Percentiles rank a stretch among this genome's conserved stretches.
These are phyloP conservation scores for Pantelozetes paolii DNA, from an alignment of 2,888 invertebrate genomes.

Conservation along the genomic window DNA sequence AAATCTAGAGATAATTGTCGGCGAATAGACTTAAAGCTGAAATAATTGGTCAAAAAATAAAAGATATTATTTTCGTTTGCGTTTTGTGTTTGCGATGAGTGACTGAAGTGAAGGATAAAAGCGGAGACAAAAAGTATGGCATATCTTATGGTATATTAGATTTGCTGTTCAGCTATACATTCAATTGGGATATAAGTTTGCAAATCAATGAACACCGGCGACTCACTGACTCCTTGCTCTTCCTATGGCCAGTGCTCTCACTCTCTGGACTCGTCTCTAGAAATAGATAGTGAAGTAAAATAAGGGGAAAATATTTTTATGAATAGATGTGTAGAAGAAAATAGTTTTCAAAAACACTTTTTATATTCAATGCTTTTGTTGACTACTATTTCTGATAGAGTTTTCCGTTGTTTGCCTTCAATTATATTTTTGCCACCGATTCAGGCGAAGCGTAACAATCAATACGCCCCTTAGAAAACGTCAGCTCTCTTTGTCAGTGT, in stretches of 20 bases:
- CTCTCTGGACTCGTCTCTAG: neutral
- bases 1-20: neutral
- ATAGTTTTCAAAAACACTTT: neutral
- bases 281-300: neutral
- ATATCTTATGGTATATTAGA: neutral
- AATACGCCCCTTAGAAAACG: neutral
- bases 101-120: neutral
- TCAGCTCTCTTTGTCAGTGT: too few species aligned
- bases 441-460: conserved; percentile 8
- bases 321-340: neutral
- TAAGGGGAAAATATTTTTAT: neutral
- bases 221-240: conserved; percentile 25
- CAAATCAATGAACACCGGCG: conserved; percentile 23
- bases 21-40: neutral
- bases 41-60: neutral
- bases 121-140: neutral
- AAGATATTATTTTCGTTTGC: neutral
- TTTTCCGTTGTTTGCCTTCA: conserved; percentile 20
- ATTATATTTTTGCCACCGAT: conserved; percentile 23
- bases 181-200: conserved; percentile 12
- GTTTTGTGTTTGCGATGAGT: neutral
- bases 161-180: neutral
- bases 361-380: neutral
- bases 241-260: too few species aligned
- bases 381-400: neutral